These are phyloP conservation scores for Nicator chloris DNA, from an alignment of 2,113 vertebrate genomes.

Conservation along the genomic window DNA sequence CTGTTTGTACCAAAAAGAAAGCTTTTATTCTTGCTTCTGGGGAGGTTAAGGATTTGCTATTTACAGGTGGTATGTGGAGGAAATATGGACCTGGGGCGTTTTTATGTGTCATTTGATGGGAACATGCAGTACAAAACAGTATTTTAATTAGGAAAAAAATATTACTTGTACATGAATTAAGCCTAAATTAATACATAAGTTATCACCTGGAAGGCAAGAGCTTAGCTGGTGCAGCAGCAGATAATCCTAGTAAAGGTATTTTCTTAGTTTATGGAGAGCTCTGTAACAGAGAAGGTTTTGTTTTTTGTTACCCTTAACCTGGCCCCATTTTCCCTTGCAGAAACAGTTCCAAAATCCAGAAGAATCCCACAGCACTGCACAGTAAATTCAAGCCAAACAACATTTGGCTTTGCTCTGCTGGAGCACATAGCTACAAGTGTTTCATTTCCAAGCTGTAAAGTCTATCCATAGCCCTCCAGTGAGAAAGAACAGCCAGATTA, in stretches of 20 bases:
- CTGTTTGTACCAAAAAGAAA: background rate
- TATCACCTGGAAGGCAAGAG: background rate
- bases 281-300: background rate
- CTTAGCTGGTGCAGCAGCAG: background rate
- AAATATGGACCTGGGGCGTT: background rate
- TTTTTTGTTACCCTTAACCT: background rate
- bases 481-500: background rate
- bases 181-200: background rate
- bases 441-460: background rate
- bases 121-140: background rate
- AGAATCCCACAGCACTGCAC: background rate
- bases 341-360: background rate
- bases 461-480: background rate
- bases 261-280: background rate
- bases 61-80: background rate
- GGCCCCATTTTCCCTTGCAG: background rate
- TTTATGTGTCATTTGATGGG: background rate
- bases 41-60: background rate
- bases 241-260: background rate
- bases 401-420: constrained; percentile 12
- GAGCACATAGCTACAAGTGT: background rate
- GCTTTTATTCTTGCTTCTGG: background rate
- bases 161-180: background rate
- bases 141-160: background rate
- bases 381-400: background rate